Evolutionary conservation across 2,797 vertebrate species (phyloP).

Genomic region (Sebastes melanostomus): DNA sequence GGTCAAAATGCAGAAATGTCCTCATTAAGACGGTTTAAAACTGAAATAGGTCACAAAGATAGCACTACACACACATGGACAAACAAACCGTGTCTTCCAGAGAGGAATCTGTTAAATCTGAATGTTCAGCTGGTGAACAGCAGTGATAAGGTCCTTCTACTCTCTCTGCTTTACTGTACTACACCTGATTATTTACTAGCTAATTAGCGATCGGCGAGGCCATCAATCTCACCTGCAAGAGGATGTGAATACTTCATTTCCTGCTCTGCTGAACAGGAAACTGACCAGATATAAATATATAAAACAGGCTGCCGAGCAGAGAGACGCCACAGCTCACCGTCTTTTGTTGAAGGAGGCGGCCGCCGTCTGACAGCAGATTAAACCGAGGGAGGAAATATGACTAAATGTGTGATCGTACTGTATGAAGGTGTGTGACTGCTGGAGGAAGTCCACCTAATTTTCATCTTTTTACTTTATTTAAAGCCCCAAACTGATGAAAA

Average conservation of each 20-base stretch:
- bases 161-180: not conserved
- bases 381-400: not conserved
- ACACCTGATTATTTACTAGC: slow-evolving; percentile 29
- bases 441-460: not conserved
- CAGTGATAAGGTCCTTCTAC: not conserved
- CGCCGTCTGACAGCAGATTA: not conserved
- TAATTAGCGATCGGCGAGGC: not conserved
- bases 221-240: slow-evolving; percentile 30
- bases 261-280: slow-evolving; percentile 35
- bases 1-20: too few relatives aligned
- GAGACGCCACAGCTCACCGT: not conserved
- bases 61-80: too few relatives aligned
- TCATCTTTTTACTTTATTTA: not conserved
- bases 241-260: slow-evolving; percentile 43
- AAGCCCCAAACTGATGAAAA: not conserved
- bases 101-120: not conserved
- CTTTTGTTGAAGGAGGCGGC: slow-evolving; percentile 13
- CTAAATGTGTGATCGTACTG: not conserved
- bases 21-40: too few relatives aligned
- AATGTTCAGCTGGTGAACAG: not conserved
- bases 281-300: slow-evolving; percentile 31
- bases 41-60: too few relatives aligned
- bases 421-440: too few relatives aligned
- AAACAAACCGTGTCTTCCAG: too few relatives aligned
- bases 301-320: not conserved